phyloP scores from a whole-genome alignment of 2,113 vertebrate genomes.

The Murina feae region DNA sequence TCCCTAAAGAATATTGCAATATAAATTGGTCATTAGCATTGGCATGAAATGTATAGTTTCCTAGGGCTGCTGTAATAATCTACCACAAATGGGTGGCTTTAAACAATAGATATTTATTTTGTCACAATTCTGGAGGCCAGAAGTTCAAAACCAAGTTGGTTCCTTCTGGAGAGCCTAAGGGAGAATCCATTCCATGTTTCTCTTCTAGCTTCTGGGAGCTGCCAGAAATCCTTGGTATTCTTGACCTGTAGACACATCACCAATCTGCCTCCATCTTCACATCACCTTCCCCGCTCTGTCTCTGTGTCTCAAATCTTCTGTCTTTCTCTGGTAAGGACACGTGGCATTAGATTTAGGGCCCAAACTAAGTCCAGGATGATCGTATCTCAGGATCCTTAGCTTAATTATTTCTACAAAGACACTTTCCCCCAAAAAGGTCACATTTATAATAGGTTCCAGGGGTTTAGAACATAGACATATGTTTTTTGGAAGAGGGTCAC shows the following conservation, averaged over 20 bases:
- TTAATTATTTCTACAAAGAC: background rate
- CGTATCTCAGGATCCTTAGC: background rate
- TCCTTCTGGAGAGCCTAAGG: background rate
- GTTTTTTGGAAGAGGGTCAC: background rate
- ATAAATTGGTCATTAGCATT: background rate
- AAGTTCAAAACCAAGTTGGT: background rate
- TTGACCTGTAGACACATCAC: background rate
- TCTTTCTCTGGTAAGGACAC: background rate
- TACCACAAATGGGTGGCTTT: background rate
- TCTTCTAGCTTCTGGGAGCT: background rate
- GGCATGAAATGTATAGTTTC: background rate
- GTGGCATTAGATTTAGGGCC: background rate
- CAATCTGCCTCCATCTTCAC: background rate
- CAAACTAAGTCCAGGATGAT: background rate
- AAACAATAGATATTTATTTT: background rate
- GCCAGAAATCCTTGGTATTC: background rate
- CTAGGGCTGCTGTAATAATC: background rate
- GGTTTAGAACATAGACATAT: background rate
- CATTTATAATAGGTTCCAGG: background rate
- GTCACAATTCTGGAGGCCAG: background rate
- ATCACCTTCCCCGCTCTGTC: background rate
- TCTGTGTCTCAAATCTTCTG: background rate
- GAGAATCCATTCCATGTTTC: background rate
- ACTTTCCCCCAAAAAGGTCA: background rate
- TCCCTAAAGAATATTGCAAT: background rate